phyloP scores from a whole-genome alignment of 2,113 vertebrate genomes.

The Odocoileus virginianus region DNA sequence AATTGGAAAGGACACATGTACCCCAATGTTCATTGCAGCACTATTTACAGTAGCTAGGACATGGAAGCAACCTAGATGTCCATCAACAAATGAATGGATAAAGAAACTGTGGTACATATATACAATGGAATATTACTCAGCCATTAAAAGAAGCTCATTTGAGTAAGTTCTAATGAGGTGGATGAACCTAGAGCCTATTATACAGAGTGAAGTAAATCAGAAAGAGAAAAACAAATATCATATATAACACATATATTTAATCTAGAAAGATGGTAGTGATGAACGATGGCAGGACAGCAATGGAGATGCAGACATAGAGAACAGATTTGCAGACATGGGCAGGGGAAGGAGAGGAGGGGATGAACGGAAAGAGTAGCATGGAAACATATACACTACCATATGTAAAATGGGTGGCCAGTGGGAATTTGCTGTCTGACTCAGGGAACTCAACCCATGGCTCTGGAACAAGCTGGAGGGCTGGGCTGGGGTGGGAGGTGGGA shows the following conservation, averaged over 20 bases:
- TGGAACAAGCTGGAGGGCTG: background rate
- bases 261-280: background rate
- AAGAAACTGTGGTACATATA: background rate
- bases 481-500: background rate
- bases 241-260: background rate
- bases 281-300: background rate
- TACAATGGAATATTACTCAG: background rate
- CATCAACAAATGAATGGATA: background rate
- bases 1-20: background rate
- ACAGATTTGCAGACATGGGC: background rate
- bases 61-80: background rate
- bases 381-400: background rate
- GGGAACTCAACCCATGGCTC: background rate
- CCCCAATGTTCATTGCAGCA: background rate
- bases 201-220: background rate
- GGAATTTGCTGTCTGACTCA: background rate
- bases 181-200: background rate
- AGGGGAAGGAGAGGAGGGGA: background rate
- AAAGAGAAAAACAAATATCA: background rate
- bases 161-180: background rate
- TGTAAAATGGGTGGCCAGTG: background rate
- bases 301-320: background rate
- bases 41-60: background rate
- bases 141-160: background rate
- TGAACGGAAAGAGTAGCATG: background rate